Percentiles rank a stretch among this genome's conserved stretches.
Conservation (phyloP, 2,797 vertebrate genomes). For the Diplodus sargus region DNA sequence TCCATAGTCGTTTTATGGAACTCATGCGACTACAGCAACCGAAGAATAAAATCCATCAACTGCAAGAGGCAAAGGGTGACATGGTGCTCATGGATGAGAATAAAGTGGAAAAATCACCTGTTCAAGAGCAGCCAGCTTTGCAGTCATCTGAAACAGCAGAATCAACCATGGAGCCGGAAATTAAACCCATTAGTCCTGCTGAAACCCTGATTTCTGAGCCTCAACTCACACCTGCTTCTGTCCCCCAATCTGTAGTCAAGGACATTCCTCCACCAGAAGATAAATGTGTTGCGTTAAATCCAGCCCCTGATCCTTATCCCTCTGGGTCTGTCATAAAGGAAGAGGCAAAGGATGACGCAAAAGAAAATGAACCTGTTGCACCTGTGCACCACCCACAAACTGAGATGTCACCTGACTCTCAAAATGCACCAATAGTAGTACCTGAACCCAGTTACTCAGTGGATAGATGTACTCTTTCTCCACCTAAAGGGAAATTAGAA, state of each 20-base stretch:
- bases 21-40: conserved; percentile 91
- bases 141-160: conserved; percentile 83
- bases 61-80: conserved; percentile 85
- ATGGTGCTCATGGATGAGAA: conserved; percentile 33
- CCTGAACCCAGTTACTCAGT: conserved; percentile 70
- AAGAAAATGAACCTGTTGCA: conserved; percentile 65
- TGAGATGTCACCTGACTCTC: conserved; percentile 64
- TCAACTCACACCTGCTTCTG: conserved; percentile 22
- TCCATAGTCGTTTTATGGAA: conserved; percentile 96
- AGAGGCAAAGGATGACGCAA: conserved; percentile 70
- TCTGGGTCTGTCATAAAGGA: conserved; percentile 54
- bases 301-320: conserved; percentile 48
- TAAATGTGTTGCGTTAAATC: conserved; percentile 45
- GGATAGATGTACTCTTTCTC: conserved; percentile 50
- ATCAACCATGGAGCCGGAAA: conserved; percentile 77
- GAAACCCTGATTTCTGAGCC: conserved; percentile 68
- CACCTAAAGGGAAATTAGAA: conserved; percentile 74
- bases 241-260: conserved; percentile 55
- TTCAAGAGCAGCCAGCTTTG: conserved; percentile 78
- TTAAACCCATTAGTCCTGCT: conserved; percentile 83
- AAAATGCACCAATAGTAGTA: conserved; percentile 63
- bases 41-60: conserved; percentile 91
- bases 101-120: conserved; percentile 82
- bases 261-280: conserved; percentile 73
- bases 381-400: conserved; percentile 29